These are phyloP conservation scores for Hemiprocne comata DNA, from an alignment of 2,113 vertebrate species.

Conservation along the genomic window DNA sequence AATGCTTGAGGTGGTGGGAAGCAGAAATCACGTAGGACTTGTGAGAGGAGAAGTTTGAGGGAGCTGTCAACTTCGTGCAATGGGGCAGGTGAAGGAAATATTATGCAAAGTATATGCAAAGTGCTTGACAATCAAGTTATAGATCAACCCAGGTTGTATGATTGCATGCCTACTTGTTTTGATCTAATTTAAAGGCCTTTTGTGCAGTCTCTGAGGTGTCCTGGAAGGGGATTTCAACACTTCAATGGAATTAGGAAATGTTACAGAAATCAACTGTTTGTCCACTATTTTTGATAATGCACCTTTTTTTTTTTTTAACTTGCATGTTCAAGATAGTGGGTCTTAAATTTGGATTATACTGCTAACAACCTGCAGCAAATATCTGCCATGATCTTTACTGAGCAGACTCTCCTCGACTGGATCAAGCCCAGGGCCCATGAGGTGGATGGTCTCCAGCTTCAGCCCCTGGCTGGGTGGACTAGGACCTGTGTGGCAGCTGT, in stretches of 20 bases:
- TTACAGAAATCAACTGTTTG: neutral
- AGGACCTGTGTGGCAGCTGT: neutral
- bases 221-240: neutral
- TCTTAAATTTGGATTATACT: neutral
- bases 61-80: neutral
- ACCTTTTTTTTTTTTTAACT: neutral
- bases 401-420: neutral
- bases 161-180: neutral
- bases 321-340: neutral
- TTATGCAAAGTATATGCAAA: neutral
- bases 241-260: neutral
- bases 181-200: neutral
- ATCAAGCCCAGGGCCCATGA: neutral
- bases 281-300: neutral
- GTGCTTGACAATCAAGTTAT: neutral
- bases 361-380: neutral
- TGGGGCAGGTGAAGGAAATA: neutral
- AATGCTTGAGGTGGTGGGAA: neutral
- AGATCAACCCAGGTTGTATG: neutral
- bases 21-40: neutral
- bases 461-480: neutral
- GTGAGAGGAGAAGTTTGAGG: neutral
- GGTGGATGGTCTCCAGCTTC: neutral
- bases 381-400: neutral
- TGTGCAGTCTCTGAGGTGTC: neutral